These are phyloP conservation scores for Bombus affinis DNA, from an alignment of 1,140 invertebrate genomes.

Conservation along the genomic window DNA sequence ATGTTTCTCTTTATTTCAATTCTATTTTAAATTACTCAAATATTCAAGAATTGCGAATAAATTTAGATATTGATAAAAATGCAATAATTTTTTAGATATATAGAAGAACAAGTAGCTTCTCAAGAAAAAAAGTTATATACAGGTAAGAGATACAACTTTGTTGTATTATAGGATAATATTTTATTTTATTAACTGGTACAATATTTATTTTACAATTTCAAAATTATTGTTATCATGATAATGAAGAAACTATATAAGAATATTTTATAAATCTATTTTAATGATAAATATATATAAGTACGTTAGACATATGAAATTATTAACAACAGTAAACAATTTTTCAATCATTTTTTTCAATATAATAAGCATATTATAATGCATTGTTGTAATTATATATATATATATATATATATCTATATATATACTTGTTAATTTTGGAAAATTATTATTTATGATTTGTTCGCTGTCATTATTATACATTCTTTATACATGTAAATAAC, in stretches of 20 bases:
- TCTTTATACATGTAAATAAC: background rate
- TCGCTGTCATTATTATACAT: background rate
- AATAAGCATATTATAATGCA: background rate
- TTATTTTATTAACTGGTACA: background rate
- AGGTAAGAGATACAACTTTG: background rate
- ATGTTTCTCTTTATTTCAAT: background rate
- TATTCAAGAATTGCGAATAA: background rate
- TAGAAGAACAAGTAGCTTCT: background rate
- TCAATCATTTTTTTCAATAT: background rate
- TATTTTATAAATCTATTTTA: background rate
- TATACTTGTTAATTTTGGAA: background rate
- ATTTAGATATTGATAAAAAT: background rate
- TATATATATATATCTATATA: background rate
- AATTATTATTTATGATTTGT: background rate
- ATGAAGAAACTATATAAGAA: background rate
- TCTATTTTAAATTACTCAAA: background rate
- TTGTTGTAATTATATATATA: background rate
- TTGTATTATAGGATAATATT: background rate
- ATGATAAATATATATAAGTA: background rate
- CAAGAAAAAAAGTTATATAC: too few species aligned
- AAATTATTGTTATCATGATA: background rate
- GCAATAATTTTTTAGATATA: background rate
- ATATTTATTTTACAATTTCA: background rate
- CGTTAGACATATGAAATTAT: background rate
- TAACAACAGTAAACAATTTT: background rate